Conservation (phyloP, 2,113 vertebrate species). For the Mesitornis unicolor region DNA sequence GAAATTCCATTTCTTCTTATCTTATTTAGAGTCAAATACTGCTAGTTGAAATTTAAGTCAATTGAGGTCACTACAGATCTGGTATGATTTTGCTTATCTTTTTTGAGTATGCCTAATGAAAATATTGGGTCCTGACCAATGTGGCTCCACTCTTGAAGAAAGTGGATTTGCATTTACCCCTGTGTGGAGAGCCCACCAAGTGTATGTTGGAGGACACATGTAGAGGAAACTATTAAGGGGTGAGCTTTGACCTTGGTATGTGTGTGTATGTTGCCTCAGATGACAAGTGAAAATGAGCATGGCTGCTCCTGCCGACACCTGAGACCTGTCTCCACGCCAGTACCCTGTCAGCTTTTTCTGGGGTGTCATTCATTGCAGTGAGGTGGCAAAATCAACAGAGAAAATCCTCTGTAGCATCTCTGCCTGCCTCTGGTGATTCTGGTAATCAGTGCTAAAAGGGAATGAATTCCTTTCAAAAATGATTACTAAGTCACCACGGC, state of each 20-base stretch:
- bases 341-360: background rate
- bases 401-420: background rate
- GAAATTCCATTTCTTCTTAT: slow-evolving; percentile 42
- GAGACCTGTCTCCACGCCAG: background rate
- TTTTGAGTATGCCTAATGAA: background rate
- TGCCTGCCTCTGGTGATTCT: background rate
- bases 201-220: background rate
- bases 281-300: background rate
- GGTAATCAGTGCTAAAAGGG: background rate
- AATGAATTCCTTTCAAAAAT: background rate
- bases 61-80: background rate
- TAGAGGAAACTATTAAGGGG: background rate
- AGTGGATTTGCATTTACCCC: background rate
- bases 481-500: background rate
- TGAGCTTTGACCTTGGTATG: background rate
- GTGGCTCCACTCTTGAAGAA: background rate
- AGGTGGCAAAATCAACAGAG: background rate
- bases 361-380: background rate
- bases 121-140: background rate
- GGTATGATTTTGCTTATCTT: background rate
- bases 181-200: background rate
- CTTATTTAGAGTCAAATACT: background rate
- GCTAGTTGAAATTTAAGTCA: background rate
- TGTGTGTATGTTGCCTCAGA: background rate
- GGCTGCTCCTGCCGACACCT: background rate